phyloP scores from a whole-genome alignment of 2,113 vertebrate species.

The Pollimyrus isidori region DNA sequence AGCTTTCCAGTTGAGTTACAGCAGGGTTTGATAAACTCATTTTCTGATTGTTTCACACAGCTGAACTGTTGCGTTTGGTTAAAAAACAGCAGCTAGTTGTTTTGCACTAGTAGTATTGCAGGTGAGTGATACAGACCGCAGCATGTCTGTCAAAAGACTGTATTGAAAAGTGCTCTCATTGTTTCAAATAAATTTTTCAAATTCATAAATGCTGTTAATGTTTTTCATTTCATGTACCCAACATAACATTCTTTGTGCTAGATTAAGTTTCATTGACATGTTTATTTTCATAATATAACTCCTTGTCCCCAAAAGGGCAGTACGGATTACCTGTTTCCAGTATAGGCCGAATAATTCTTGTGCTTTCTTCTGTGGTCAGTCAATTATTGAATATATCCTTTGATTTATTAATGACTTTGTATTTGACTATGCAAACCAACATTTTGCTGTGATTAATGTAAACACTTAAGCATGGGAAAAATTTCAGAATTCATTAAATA shows the following conservation, averaged over 20 bases:
- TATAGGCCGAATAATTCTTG: background rate
- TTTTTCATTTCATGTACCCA: background rate
- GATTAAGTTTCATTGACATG: background rate
- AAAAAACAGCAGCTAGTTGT: background rate
- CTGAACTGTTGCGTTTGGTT: background rate
- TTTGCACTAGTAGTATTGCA: background rate
- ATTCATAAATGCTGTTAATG: background rate
- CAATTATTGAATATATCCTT: background rate
- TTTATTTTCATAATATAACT: slow-evolving; percentile 7
- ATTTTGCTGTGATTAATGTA: background rate
- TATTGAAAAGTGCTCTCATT: background rate
- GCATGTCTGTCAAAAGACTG: background rate
- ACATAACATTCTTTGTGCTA: background rate
- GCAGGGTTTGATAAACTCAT: background rate
- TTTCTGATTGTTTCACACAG: background rate
- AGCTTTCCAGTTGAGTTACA: background rate
- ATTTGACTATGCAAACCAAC: background rate
- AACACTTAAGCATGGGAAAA: background rate
- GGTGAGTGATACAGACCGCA: background rate
- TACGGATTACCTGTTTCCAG: background rate
- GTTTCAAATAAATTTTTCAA: background rate
- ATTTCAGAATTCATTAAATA: background rate
- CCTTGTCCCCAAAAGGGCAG: background rate
- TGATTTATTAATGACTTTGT: background rate
- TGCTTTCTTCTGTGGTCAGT: background rate